These are phyloP conservation scores for Tilapia sparmanii DNA, from an alignment of 2,113 vertebrate species.

Conservation along the genomic window DNA sequence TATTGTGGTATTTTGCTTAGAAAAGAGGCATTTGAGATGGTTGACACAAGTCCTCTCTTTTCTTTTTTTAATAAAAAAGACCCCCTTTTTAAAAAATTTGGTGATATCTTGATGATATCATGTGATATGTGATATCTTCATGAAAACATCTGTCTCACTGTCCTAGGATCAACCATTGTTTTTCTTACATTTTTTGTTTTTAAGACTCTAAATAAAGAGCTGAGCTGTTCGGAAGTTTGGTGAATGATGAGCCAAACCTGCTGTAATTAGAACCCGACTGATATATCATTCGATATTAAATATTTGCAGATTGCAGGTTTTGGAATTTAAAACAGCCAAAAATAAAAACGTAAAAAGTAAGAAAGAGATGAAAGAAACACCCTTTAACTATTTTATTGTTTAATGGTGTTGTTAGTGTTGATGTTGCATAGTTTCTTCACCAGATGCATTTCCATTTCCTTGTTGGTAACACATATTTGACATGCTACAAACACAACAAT, in stretches of 20 bases:
- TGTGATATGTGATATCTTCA: not conserved
- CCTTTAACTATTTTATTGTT: not conserved
- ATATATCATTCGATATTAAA: not conserved
- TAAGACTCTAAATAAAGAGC: not conserved
- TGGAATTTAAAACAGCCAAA: not conserved
- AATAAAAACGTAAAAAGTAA: not conserved
- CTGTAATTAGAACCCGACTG: not conserved
- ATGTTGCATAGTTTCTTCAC: not conserved
- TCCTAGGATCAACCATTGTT: too few species aligned
- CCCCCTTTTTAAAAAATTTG: not conserved
- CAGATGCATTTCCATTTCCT: not conserved
- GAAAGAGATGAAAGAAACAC: not conserved
- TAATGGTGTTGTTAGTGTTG: not conserved
- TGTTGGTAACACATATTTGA: not conserved
- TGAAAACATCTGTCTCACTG: not conserved
- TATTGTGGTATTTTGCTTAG: not conserved
- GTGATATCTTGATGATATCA: too few species aligned
- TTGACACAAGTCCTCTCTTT: not conserved
- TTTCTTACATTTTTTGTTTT: not conserved
- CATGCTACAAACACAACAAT: not conserved
- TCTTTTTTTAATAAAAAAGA: not conserved
- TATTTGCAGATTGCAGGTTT: not conserved
- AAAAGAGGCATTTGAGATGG: not conserved
- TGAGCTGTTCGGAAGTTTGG: fast-evolving
- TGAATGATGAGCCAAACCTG: not conserved